Percentiles rank a stretch among this genome's conserved stretches.
phyloP scores from a whole-genome alignment of 92 coral and sea anemone genomes.

The Metridium senile region DNA sequence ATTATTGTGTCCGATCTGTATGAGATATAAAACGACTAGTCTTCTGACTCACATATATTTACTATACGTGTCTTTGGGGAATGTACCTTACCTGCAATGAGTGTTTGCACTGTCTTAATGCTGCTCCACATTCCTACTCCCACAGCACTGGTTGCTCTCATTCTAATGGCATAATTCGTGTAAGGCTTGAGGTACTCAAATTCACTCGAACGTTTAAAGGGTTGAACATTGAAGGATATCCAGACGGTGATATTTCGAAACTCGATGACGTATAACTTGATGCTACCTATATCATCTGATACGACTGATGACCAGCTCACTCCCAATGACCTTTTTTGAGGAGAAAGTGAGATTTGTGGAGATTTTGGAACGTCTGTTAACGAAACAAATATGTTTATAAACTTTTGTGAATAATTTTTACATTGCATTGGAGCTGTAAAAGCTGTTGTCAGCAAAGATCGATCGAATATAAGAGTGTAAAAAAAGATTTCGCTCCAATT shows the following conservation, averaged over 20 bases:
- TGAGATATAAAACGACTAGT: too few species aligned
- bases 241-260: neutral
- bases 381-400: neutral
- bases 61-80: too few species aligned
- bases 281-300: constrained; percentile 7
- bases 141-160: constrained; percentile 17
- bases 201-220: neutral
- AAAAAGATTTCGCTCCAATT: too few species aligned
- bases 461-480: too few species aligned
- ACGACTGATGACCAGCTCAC: neutral
- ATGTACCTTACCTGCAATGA: constrained; percentile 40
- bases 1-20: too few species aligned
- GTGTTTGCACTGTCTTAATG: neutral
- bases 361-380: constrained; percentile 13
- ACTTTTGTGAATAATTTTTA: neutral
- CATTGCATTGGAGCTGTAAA: too few species aligned
- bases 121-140: constrained; percentile 50
- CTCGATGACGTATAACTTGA: neutral
- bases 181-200: constrained; percentile 24
- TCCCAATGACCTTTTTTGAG: constrained; percentile 2
- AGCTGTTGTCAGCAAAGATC: too few species aligned
- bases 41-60: too few species aligned
- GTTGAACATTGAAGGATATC: neutral
- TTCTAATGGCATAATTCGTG: constrained; percentile 24
- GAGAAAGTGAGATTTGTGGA: neutral